Percentiles rank a stretch among this genome's conserved stretches.
Evolutionary conservation across 2,113 vertebrate genomes (phyloP).

Genomic region (Empidonax traillii): DNA sequence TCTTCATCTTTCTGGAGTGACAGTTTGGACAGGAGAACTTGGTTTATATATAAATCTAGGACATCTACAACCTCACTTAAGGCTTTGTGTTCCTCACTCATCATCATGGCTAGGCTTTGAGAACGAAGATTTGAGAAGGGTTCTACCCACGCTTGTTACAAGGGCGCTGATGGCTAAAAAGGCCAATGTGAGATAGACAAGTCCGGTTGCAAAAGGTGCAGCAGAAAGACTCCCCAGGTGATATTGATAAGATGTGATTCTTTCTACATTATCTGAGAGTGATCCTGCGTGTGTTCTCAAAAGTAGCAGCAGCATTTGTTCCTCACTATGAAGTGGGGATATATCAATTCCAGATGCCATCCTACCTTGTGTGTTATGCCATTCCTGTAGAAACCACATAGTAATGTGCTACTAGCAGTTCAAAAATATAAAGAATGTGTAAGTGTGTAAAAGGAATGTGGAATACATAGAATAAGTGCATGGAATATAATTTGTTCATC

Average conservation of each 20-base stretch:
- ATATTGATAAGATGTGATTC: too few relatives aligned
- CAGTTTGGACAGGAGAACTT: neutral
- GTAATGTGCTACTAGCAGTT: neutral
- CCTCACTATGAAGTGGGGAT: neutral
- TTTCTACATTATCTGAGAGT: too few relatives aligned
- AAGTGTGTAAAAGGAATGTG: neutral
- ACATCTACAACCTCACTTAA: neutral
- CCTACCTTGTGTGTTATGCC: neutral
- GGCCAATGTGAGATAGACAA: too few relatives aligned
- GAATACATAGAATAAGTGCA: neutral
- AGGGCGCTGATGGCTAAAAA: too few relatives aligned
- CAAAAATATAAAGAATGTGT: neutral
- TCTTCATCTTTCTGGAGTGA: neutral
- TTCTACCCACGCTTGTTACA: too few relatives aligned
- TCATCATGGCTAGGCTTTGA: too few relatives aligned
- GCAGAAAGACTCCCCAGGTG: too few relatives aligned
- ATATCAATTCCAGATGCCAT: neutral
- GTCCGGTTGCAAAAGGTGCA: too few relatives aligned
- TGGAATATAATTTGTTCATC: neutral
- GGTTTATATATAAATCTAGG: neutral
- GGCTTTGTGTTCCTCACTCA: neutral
- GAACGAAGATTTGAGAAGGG: too few relatives aligned
- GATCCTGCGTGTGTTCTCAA: too few relatives aligned
- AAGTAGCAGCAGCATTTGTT: neutral
- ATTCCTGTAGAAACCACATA: neutral